Conservation (phyloP, 2,113 vertebrate genomes). For the Neopipo cinnamomea region DNA sequence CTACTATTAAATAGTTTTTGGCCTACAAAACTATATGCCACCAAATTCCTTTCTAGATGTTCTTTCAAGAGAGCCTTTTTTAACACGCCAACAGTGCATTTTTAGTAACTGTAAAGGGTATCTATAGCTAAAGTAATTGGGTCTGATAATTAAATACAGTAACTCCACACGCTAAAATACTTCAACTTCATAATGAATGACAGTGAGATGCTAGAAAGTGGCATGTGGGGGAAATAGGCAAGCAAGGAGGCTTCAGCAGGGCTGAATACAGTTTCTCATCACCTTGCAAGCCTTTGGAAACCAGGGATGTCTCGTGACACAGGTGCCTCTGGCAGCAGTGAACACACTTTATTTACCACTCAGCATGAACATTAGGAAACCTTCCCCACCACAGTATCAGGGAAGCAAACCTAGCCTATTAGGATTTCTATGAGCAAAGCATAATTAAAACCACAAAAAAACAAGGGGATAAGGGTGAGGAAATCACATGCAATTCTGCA, state of each 20-base stretch:
- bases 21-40: neutral
- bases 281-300: neutral
- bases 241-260: rapidly evolving
- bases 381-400: neutral
- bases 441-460: neutral
- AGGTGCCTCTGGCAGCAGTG: rapidly evolving
- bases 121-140: neutral
- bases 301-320: rapidly evolving
- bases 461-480: neutral
- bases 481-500: rapidly evolving
- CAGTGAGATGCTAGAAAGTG: neutral
- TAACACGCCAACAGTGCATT: neutral
- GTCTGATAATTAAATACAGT: neutral
- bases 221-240: rapidly evolving
- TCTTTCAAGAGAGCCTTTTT: neutral
- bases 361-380: rapidly evolving
- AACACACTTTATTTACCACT: neutral
- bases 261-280: rapidly evolving
- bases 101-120: conserved; percentile 15
- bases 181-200: neutral
- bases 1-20: neutral
- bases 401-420: neutral
- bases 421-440: neutral
- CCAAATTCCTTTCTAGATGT: neutral
- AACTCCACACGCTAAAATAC: neutral